Evolutionary conservation across 2,113 vertebrate genomes (phyloP).

Genomic region (Percina caprodes): DNA sequence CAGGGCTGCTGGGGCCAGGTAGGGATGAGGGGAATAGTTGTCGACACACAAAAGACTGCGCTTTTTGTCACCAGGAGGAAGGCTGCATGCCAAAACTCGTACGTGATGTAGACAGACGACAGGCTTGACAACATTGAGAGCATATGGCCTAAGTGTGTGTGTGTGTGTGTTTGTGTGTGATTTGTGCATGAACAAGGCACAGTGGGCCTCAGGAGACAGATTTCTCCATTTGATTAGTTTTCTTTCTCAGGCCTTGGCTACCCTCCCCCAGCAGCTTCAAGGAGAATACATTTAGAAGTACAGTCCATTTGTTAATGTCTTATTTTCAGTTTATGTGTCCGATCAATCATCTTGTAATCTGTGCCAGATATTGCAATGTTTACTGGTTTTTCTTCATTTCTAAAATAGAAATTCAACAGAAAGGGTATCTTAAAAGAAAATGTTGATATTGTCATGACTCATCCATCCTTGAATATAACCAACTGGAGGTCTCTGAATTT

Average conservation of each 20-base stretch:
- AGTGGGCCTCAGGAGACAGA: constrained; percentile 72
- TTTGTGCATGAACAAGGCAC: constrained; percentile 23
- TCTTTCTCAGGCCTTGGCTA: constrained; percentile 60
- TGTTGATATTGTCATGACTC: not conserved
- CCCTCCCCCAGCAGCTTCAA: constrained; percentile 47
- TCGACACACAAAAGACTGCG: constrained; percentile 62
- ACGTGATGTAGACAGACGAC: constrained; percentile 61
- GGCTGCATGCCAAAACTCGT: constrained; percentile 74
- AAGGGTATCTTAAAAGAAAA: constrained; percentile 17
- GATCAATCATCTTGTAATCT: constrained; percentile 4
- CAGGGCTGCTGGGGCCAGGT: constrained; percentile 68
- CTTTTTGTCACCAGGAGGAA: constrained; percentile 72
- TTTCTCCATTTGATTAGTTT: constrained; percentile 72
- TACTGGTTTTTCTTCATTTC: not conserved
- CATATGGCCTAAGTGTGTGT: not conserved
- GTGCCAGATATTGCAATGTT: not conserved
- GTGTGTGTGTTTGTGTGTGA: constrained; percentile 13
- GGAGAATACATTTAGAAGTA: constrained; percentile 25
- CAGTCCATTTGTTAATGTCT: constrained; percentile 17
- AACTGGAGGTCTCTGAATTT: constrained; percentile 8
- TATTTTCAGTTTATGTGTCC: constrained; percentile 14
- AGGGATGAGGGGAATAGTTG: constrained; percentile 58
- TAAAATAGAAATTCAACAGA: not conserved
- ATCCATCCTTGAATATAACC: not conserved
- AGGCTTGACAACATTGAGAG: constrained; percentile 57